Evolutionary conservation across 92 coral and sea anemone genomes (phyloP).

Genomic region (Plumapathes pennacea): DNA sequence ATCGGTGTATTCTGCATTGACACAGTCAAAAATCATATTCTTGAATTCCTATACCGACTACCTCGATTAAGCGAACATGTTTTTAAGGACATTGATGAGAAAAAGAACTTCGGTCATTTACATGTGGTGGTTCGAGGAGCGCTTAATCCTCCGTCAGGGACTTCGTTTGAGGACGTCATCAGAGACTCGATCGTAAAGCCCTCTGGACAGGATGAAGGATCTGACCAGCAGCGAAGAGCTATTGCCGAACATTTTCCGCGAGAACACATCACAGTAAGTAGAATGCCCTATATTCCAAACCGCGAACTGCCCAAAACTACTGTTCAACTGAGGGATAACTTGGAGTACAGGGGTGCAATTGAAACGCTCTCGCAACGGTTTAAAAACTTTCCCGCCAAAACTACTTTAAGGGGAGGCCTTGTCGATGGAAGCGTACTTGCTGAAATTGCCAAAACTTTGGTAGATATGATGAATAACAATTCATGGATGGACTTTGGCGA

Average conservation of each 20-base stretch:
- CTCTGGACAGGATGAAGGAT: neutral
- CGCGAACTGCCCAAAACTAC: constrained; percentile 9
- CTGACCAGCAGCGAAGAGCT: neutral
- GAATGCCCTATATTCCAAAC: constrained; percentile 3
- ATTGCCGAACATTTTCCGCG: constrained; percentile 20
- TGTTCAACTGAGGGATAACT: neutral
- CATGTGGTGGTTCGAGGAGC: constrained; percentile 4
- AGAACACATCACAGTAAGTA: constrained; percentile 4
- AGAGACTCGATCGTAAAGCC: neutral
- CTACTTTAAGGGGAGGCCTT: constrained; percentile 1
- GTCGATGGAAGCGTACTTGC: constrained; percentile 2
- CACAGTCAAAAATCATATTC: neutral
- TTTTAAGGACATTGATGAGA: no score
- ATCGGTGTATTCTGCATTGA: neutral
- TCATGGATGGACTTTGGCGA: constrained; percentile 8
- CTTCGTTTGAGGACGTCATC: constrained; percentile 11
- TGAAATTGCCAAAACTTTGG: neutral
- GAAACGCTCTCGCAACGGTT: neutral
- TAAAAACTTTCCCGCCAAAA: constrained; percentile 8
- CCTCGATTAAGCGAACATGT: constrained; percentile 1
- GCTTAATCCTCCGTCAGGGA: constrained; percentile 1
- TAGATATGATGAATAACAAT: neutral
- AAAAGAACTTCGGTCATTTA: no score
- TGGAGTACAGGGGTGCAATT: constrained; percentile 11
- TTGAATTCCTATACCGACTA: constrained; percentile 2